Base-by-base conservation (phyloP, 2,113 vertebrate genomes). In the Aepyceros melampus region DNA sequence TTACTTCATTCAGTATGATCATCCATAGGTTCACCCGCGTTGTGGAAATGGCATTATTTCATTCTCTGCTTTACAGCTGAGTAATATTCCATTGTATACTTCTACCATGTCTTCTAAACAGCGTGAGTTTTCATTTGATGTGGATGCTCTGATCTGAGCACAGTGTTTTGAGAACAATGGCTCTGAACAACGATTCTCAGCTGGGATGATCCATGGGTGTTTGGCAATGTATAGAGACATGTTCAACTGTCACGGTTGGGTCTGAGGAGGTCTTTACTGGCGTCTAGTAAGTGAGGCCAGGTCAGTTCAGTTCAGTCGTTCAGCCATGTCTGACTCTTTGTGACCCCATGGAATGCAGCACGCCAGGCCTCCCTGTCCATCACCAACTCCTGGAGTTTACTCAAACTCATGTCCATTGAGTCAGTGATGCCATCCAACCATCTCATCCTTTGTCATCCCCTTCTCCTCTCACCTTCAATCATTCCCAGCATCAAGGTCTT, bases 121-220 rank as follows among this genome's bases (percentile, higher is more conserved):
- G 25, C 12, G 60, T 1, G 14, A 56, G 21, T 91, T 56, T 87
- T 87, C 78, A 33, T 11, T 21, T 51, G 47, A 51, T 21, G 31
- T 49, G 31, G 31, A 81, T 21, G 29, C 36, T 94, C 10, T 81
- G 9, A 10, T 71, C 14, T 55, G 40, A 94, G 55, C 16, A 81
- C 33, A 8, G 27, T 19, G 45, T n/a, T 91, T 95, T 64, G 88
- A 86, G 91, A 91, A 64, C 12, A 11, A n/a, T 1, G 27, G 47
- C 86, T 81, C n/a, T 90, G 43, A 91, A 71, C 27, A 79, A 27
- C 17, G 14, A n/a, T 64, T 95, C 40, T 53, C 58, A 60, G 27
- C 2, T 25, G n/a, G 33, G 45, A 7, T 0, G 2, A 40, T 19
- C 9, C 9, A 2, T 76, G 58, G 64, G 58, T 58, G 29, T 14